Evolutionary conservation across 2,888 invertebrate genomes (phyloP), one percentile per base, ranked within the genome.

Genomic region (Darwinula stevensoni): DNA sequence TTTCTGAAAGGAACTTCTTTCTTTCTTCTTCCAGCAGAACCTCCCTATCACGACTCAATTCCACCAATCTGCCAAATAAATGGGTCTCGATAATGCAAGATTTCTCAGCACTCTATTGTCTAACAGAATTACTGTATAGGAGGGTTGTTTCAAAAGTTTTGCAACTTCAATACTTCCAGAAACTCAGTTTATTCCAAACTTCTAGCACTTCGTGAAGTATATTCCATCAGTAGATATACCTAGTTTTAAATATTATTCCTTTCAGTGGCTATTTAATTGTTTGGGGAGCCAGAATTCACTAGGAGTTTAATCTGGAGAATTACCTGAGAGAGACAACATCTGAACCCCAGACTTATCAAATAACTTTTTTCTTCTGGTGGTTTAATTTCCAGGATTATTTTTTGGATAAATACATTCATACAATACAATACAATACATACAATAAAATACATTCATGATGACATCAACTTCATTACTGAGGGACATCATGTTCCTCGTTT

Each of bases 1-100:
- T 91, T 43, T 84, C 56, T 54, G 94, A 88, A 53, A 88, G 84
- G 56, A 74, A 88, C 44, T 84, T 75, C 46, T 78, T 75, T 36
- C 84, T 61, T 0, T 86, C 82, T 44, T 88, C 84, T 49, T 91
- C 86, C 11, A 97, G 56, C 11, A 74, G 61, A 1, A 67, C 68
- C 38, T 80, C 69, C 4, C 86, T 63, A 41, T 67, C 67, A 33
- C 69, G 67, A 27, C 70, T 69, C 22, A 68, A 62, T 29, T 68
- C 65, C 11, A 65, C 56, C 35, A 73, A 46, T 29, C 65, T 67
- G 42, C 5, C n/a, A n/a, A n/a, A n/a, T n/a, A n/a, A n/a, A n/a
- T n/a, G n/a, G n/a, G n/a, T n/a, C n/a, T n/a, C n/a, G n/a, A n/a
- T n/a, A n/a, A n/a, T n/a, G n/a, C n/a, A n/a, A n/a, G n/a, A n/a